phyloP scores from a whole-genome alignment of 2,113 vertebrate genomes.

The Lasiurus cinereus region DNA sequence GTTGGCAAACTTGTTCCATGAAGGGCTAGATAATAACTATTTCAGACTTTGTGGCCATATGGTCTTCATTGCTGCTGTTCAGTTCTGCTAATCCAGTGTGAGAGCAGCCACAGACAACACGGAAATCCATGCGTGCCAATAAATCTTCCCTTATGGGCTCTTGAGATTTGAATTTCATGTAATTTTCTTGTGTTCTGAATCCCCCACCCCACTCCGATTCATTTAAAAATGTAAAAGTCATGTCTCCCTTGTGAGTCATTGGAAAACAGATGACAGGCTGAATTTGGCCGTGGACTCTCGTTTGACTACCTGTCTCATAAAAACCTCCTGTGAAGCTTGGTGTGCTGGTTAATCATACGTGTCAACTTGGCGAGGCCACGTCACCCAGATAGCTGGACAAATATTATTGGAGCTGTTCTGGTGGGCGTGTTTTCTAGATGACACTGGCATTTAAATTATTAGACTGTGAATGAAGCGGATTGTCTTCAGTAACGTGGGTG shows the following conservation, averaged over 20 bases:
- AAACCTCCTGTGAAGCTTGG: background rate
- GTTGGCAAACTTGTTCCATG: background rate
- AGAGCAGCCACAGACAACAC: background rate
- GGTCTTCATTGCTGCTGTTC: background rate
- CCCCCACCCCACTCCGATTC: background rate
- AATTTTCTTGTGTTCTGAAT: background rate
- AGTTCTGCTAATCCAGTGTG: background rate
- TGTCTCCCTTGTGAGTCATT: background rate
- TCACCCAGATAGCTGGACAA: background rate
- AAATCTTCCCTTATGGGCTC: background rate
- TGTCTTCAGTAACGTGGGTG: background rate
- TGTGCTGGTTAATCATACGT: background rate
- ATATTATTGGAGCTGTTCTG: background rate
- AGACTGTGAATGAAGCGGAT: background rate
- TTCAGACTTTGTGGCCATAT: background rate
- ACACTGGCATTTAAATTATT: background rate
- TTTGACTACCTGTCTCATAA: background rate
- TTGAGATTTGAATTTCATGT: slow-evolving; percentile 6
- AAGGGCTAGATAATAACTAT: background rate
- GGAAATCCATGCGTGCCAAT: background rate
- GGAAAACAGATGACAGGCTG: background rate
- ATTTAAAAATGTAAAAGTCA: background rate
- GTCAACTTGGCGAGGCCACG: background rate
- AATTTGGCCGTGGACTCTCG: background rate
- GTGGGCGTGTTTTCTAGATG: background rate